Percentiles rank a stretch among this genome's conserved stretches.
Evolutionary conservation across 2,113 vertebrate species (phyloP).

Genomic region (Callorhinus ursinus): DNA sequence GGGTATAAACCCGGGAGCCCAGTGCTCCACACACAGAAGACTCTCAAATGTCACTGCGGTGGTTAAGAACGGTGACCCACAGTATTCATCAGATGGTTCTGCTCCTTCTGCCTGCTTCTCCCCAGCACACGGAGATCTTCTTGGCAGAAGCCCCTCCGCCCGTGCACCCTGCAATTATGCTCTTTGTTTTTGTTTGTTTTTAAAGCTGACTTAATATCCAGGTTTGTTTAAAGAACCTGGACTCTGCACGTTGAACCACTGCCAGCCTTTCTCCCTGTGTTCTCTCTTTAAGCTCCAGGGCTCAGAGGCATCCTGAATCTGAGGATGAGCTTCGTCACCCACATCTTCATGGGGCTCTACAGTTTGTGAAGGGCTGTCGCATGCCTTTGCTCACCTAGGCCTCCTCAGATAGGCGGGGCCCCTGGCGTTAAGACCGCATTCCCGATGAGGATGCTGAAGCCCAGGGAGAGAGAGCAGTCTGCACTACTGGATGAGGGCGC

Average conservation of each 20-base stretch:
- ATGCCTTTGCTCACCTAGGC: neutral
- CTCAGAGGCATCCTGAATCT: neutral
- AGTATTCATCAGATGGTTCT: neutral
- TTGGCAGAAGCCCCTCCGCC: neutral
- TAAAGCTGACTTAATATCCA: neutral
- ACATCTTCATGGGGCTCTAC: neutral
- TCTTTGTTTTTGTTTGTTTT: neutral
- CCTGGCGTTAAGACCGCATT: rapidly evolving
- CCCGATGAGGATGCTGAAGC: neutral
- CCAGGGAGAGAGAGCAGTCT: neutral
- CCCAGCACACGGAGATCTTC: rapidly evolving
- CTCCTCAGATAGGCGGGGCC: neutral
- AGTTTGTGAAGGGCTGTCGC: neutral
- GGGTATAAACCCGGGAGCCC: neutral
- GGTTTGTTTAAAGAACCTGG: neutral
- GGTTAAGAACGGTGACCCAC: rapidly evolving
- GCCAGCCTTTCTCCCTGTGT: too few species aligned
- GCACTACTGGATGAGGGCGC: neutral
- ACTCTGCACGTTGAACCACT: neutral
- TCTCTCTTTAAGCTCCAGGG: neutral
- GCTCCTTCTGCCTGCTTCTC: neutral
- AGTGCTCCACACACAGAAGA: neutral
- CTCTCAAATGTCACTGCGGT: neutral
- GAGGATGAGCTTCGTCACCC: neutral
- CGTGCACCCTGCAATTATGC: neutral